Evolutionary conservation across 2,797 vertebrate species (phyloP).

Genomic region (Anableps anableps): DNA sequence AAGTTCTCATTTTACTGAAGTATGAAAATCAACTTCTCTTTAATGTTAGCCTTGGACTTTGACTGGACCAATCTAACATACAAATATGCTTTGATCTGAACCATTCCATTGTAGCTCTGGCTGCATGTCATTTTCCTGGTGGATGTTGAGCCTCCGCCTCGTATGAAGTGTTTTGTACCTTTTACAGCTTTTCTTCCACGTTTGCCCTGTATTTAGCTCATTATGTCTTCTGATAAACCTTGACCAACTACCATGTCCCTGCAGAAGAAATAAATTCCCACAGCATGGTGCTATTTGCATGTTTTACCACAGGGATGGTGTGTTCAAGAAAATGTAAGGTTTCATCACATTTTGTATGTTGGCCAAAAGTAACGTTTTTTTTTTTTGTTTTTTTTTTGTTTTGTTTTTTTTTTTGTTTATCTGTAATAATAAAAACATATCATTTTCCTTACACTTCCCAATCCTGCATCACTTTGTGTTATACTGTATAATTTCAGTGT

Average conservation of each 20-base stretch:
- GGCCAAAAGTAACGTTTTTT: background rate
- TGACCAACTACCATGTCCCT: background rate
- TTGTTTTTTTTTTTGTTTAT: background rate
- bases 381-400: background rate
- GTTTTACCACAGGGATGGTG: background rate
- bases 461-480: background rate
- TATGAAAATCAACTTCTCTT: background rate
- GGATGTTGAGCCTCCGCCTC: background rate
- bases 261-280: background rate
- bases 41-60: background rate
- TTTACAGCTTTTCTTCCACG: background rate
- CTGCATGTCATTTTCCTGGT: background rate
- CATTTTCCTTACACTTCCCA: background rate
- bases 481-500: no score
- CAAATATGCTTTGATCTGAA: background rate
- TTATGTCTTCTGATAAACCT: background rate
- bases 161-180: background rate
- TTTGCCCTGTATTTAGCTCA: background rate
- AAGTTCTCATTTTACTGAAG: background rate
- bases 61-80: background rate
- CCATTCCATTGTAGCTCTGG: background rate
- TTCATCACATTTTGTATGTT: background rate
- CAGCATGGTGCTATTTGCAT: background rate
- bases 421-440: background rate
- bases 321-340: background rate